Base-by-base conservation (phyloP, 2,888 invertebrate genomes). In the Eupithecia exiguata region DNA sequence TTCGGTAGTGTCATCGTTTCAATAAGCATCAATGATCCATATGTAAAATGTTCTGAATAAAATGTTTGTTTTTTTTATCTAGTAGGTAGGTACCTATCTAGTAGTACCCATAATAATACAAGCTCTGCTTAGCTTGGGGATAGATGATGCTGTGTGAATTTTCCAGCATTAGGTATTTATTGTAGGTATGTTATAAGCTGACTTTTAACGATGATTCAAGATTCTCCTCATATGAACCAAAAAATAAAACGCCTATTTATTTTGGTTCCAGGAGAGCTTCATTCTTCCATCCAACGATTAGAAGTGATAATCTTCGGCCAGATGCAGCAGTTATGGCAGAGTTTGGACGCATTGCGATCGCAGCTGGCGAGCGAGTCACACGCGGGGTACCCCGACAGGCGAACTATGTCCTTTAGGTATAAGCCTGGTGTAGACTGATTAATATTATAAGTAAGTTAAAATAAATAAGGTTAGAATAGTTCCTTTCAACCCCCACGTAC, bases 251-350 rank as follows among this genome's bases (percentile, higher is more conserved):
- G 46, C n/a, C 18, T 53, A 43, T 65, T 14, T 69, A 70, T 46
- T 36, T 14, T 80, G 85, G 9, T 65, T 84, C 6, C 87, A 94
- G 94, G 92, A 83, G 94, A 94, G 78, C 87, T 94, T 35, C 93
- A 93, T 77, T 88, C 79, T 30, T 87, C 94, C 0, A 89, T 94
- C 10, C 93, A 93, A 79, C 88, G 94, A 0, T 76, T 94, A 66
- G 94, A 94, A 81, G 86, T 94, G 69, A 92, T 94, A 74, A 94
- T 94, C 73, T 91, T 85, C 80, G 94, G 94, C 0, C 94, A 94
- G 80, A 94, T 94, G 94, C 94, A 94, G 82, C 94, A 93, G 74
- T 78, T 94, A 16, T 94, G 94, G 94, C 92, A 92, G 83, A 94
- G 92, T 72, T 81, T 94, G 74, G 94, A 94, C 79, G 91, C 93